Base-by-base conservation (phyloP, 2,888 invertebrate genomes). In the Drosophila anomalipes region DNA sequence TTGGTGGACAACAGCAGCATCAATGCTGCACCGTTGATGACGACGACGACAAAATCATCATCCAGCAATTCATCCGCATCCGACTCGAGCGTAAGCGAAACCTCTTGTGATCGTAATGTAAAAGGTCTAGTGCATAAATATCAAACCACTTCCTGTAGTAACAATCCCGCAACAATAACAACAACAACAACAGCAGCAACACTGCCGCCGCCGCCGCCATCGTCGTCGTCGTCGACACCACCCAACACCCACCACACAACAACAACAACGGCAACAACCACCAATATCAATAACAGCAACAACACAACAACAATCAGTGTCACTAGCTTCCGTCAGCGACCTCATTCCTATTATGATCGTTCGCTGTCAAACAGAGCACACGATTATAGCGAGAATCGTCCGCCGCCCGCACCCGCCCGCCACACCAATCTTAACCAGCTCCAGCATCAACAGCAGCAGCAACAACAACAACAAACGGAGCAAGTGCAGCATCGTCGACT, bases 121-220 rank as follows among this genome's bases (percentile, higher is more conserved):
- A 95, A 95, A 91, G 96, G 95, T 77, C 93, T 97, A 84, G 96
- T 97, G 71, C 97, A 95, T 74, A 95, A 96, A 84, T 97, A 97
- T 93, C 97, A 97, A 91, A 91, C 92, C 72, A 91, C 92, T 86
- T 92, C 90, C 90, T 89, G 86, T 78, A 87, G 86, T 81, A 84
- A 74, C 73, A 81, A 78, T 70, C 65, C 68, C 32, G 67, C 79
- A 61, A 81, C 83, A 71, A 71, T 78, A 69, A 79, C 81, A 47
- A 66, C 84, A 47, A 66, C 84, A 57, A 77, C 80, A 30, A 51
- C 67, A 66, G 68, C 79, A 70, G 59, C 79, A 28, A 58, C 76
- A 63, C 28, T 41, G 41, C 39, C 28, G 41, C 39, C 37, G 19
- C 37, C 54, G 16, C 52, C 52, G n/a, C 32, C 52, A 30, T 30